Evolutionary conservation across 2,888 invertebrate species (phyloP), one percentile per base, ranked within the genome.

Genomic region (Anoplius nigerrimus): DNA sequence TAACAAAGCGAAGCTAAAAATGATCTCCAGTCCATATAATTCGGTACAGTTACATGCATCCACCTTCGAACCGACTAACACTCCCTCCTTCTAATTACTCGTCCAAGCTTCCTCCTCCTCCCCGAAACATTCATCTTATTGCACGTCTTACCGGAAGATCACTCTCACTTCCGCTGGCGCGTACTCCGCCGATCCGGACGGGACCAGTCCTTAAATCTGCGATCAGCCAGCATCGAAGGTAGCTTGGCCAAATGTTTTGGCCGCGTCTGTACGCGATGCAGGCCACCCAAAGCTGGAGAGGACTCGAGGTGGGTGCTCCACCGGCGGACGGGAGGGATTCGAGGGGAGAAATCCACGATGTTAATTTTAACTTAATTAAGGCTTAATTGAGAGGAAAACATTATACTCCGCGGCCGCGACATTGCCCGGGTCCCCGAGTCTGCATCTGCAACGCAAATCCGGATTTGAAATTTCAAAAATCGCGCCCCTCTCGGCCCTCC

Each of bases 381-480:
- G 88, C 88, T 89, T 89, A 89, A 89, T 89, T 89, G 88, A 88
- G 88, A 88, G 87, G 88, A 87, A 88, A 89, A 89, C 88, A 88
- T 88, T 88, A 87, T 87, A 85, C 87, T 84, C 77, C 77, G 80
- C 79, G 82, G 77, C 78, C 84, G 83, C 83, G 85, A 87, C 87
- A 86, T 84, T 87, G 88, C 84, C 80, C 76, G 69, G 57, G 83
- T 79, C 80, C 77, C 76, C 74, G 46, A n/a, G 6, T 71, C 80
- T 80, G 81, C 88, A 88, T 88, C 87, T 88, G 87, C 87, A 87
- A 87, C 87, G 87, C 87, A 87, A 87, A 88, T 87, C 84, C 87
- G 87, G 84, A 87, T 89, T 88, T 88, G 86, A 87, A 88, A 88
- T 88, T 88, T 88, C 87, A 87, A 88, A 88, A 88, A 88, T 86